Conservation (phyloP, 2,888 invertebrate species). For the Cactoblastis cactorum region DNA sequence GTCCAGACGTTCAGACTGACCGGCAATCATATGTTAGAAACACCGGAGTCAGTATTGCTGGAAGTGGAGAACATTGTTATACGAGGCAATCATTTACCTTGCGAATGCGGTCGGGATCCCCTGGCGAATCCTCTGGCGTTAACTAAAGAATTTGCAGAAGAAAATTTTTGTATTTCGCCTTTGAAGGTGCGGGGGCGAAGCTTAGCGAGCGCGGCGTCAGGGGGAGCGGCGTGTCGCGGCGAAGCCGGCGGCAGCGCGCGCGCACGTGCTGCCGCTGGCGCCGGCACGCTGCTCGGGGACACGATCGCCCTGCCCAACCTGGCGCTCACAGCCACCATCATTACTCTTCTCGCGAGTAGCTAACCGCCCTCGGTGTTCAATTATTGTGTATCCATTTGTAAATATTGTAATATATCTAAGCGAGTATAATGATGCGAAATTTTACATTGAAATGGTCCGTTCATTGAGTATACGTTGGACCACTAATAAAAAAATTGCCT, state of each 20-base stretch:
- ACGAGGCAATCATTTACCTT: constrained; percentile 90
- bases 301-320: constrained; percentile 39
- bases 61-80: constrained; percentile 86
- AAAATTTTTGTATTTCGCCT: constrained; percentile 92
- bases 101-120: constrained; percentile 91
- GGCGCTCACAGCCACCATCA: constrained; percentile 45
- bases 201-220: constrained; percentile 77
- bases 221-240: constrained; percentile 60
- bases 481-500: constrained; percentile 75
- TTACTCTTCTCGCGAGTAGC: constrained; percentile 60
- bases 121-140: constrained; percentile 87
- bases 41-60: constrained; percentile 85
- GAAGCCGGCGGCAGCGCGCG: constrained; percentile 61
- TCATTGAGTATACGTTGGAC: constrained; percentile 78
- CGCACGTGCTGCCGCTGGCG: constrained; percentile 48
- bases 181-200: constrained; percentile 89
- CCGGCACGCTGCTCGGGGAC: constrained; percentile 35
- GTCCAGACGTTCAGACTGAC: constrained; percentile 86
- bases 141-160: constrained; percentile 82
- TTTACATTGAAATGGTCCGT: constrained; percentile 77
- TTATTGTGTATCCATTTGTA: constrained; percentile 64
- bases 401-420: constrained; percentile 72
- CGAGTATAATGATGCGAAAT: constrained; percentile 67
- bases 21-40: constrained; percentile 90
- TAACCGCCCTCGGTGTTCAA: constrained; percentile 69